Conservation (phyloP, 2,113 vertebrate genomes). For the Cryptotis parvus region DNA sequence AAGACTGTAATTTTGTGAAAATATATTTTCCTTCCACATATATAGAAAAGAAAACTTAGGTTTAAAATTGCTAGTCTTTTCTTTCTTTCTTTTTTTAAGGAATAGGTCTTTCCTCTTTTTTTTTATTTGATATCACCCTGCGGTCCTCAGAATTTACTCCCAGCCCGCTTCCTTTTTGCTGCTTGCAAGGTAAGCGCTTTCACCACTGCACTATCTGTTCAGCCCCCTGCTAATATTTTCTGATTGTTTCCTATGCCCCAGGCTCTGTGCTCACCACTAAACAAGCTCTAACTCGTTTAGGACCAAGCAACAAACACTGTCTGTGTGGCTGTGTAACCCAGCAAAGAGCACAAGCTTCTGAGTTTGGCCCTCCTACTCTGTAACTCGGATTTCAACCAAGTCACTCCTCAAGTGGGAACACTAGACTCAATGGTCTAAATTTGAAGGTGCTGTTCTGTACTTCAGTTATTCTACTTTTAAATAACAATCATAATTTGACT, state of each 20-base stretch:
- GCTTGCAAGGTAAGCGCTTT: too few species aligned
- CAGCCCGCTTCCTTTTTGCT: too few species aligned
- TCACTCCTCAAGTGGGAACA: neutral
- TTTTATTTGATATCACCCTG: too few species aligned
- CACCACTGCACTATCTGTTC: too few species aligned
- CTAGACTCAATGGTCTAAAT: neutral
- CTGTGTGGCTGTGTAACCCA: neutral
- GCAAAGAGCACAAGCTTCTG: neutral
- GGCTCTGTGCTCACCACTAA: fast-evolving
- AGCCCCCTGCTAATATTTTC: too few species aligned
- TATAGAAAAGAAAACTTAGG: neutral
- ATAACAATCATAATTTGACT: constrained; percentile 7
- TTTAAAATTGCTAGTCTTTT: neutral
- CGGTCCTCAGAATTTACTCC: too few species aligned
- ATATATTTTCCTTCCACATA: neutral
- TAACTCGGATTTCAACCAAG: neutral
- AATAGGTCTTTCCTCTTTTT: too few species aligned
- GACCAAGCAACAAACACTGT: neutral
- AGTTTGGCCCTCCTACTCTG: fast-evolving
- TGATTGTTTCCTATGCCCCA: neutral
- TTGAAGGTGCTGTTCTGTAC: neutral
- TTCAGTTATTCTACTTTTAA: neutral
- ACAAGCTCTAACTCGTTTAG: fast-evolving
- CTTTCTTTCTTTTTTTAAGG: too few species aligned
- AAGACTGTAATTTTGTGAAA: neutral